These are phyloP conservation scores for Coremacera marginata DNA, from an alignment of 2,888 invertebrate species.

Conservation along the genomic window DNA sequence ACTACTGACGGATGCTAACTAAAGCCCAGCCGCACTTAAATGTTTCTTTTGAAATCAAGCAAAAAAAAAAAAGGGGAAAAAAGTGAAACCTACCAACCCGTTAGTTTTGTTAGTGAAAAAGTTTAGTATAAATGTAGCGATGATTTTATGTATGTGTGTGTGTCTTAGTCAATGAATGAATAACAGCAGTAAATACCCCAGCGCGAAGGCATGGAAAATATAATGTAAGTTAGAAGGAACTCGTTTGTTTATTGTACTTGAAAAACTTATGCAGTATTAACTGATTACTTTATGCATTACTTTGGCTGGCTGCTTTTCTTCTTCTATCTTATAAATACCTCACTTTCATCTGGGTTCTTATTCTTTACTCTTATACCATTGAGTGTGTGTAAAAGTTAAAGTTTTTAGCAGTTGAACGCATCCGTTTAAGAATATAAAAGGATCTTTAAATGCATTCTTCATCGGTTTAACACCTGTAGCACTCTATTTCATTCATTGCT, in stretches of 20 bases:
- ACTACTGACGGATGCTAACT: neutral
- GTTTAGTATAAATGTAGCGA: too few species aligned
- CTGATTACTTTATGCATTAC: too few species aligned
- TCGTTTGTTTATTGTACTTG: neutral
- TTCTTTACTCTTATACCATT: neutral
- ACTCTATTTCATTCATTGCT: neutral
- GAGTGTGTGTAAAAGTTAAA: neutral
- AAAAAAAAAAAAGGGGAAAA: neutral
- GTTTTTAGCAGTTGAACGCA: neutral
- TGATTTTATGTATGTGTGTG: neutral
- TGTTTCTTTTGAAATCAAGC: neutral
- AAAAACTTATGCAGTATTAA: too few species aligned
- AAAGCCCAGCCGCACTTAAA: neutral
- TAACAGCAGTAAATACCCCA: neutral
- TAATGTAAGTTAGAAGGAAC: neutral
- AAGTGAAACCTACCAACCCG: neutral
- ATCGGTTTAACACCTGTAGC: constrained; percentile 22
- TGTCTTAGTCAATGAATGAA: constrained; percentile 11
- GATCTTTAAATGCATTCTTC: neutral
- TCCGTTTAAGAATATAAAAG: constrained; percentile 4
- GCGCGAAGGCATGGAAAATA: neutral
- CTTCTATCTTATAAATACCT: too few species aligned
- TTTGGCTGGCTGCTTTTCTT: too few species aligned
- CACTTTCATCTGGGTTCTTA: too few species aligned
- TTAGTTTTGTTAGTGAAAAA: too few species aligned